A percentile compares a stretch with the other conserved stretches of the same genome.
Evolutionary conservation across 2,113 vertebrate genomes (phyloP).

Genomic region (Eidolon helvum): DNA sequence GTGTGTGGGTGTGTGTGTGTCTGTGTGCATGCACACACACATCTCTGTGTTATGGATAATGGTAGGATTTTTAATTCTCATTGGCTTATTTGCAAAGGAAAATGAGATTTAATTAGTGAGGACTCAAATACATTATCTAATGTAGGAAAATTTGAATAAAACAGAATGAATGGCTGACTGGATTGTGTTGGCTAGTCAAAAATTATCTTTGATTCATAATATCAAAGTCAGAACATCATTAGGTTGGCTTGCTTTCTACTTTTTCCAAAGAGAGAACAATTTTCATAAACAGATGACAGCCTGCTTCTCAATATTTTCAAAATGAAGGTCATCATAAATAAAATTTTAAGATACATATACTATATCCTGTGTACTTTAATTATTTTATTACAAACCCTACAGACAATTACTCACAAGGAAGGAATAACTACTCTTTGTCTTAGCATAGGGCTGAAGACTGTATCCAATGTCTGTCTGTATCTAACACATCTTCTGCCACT

Average conservation of each 20-base stretch:
- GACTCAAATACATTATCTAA: not conserved
- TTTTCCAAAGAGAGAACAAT: not conserved
- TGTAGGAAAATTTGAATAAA: not conserved
- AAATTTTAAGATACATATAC: not conserved
- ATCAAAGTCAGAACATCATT: not conserved
- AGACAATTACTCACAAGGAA: not conserved
- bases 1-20: not conserved
- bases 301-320: not conserved
- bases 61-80: not conserved
- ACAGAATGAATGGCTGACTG: not conserved
- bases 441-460: not conserved
- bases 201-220: not conserved
- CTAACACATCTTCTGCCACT: not conserved
- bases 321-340: not conserved
- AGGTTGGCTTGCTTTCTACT: not conserved
- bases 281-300: not conserved
- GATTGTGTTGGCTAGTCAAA: not conserved
- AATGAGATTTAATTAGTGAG: not conserved
- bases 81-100: not conserved
- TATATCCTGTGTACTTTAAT: not conserved
- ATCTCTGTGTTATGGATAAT: not conserved
- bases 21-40: not conserved
- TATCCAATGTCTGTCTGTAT: not conserved
- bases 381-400: not conserved
- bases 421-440: not conserved